Evolutionary conservation across 1,140 invertebrate species (phyloP).

Genomic region (Drosophila seguyi): DNA sequence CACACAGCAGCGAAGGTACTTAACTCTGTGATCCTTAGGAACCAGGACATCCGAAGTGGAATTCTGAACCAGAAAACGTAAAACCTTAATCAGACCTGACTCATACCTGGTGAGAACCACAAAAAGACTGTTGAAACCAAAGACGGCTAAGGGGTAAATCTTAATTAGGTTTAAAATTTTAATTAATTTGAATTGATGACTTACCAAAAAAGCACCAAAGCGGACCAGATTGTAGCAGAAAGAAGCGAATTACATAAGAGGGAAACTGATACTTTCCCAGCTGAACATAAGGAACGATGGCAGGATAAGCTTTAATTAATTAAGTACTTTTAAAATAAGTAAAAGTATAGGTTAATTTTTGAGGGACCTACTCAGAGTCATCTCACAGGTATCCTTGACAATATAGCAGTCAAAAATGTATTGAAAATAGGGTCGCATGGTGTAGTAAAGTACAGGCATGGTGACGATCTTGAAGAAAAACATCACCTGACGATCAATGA

Average conservation of each 20-base stretch:
- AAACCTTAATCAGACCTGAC: slow-evolving; percentile 52
- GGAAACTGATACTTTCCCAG: slow-evolving; percentile 57
- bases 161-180: neutral
- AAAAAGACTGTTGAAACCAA: slow-evolving; percentile 71
- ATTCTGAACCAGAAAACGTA: slow-evolving; percentile 56
- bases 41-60: slow-evolving; percentile 56
- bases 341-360: neutral
- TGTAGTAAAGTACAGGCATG: slow-evolving; percentile 69
- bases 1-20: slow-evolving; percentile 61
- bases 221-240: slow-evolving; percentile 59
- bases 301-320: slow-evolving; percentile 56
- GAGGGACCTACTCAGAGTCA: slow-evolving; percentile 56
- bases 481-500: slow-evolving; percentile 67
- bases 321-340: neutral
- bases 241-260: slow-evolving; percentile 62
- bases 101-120: slow-evolving; percentile 67
- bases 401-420: slow-evolving; percentile 69
- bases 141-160: slow-evolving; percentile 40
- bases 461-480: slow-evolving; percentile 71
- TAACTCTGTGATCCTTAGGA: slow-evolving; percentile 29
- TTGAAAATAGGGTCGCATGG: slow-evolving; percentile 63
- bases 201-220: slow-evolving; percentile 67
- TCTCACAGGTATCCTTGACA: slow-evolving; percentile 54
- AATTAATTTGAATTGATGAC: neutral
- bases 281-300: slow-evolving; percentile 57